These are phyloP conservation scores for Jordanella pulchra DNA, from an alignment of 2,797 vertebrate species.

Conservation along the genomic window DNA sequence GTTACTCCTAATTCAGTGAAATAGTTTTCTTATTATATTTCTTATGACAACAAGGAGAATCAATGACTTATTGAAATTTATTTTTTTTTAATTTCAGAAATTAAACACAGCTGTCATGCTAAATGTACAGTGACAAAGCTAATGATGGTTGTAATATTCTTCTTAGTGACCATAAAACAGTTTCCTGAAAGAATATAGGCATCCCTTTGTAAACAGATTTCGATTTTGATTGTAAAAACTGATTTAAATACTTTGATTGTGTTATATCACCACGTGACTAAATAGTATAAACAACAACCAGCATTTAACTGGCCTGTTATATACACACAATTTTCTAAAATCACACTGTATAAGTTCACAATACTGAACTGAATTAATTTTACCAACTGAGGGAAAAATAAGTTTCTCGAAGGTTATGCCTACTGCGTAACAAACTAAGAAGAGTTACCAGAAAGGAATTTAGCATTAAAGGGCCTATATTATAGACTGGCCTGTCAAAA, in stretches of 20 bases:
- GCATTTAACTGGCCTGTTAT: not conserved
- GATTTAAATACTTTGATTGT: not conserved
- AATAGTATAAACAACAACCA: not conserved
- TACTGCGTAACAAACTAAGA: not conserved
- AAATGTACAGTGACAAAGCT: conserved; percentile 10
- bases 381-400: no score
- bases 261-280: conserved; percentile 4
- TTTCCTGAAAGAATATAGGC: conserved; percentile 84
- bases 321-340: no score
- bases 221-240: not conserved
- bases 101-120: not conserved
- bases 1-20: not conserved
- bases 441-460: not conserved
- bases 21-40: conserved; percentile 27
- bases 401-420: no score
- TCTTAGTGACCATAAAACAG: conserved; percentile 36
- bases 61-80: conserved; percentile 11
- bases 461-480: not conserved
- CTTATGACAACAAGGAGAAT: not conserved
- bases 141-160: conserved; percentile 11
- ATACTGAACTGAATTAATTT: no score
- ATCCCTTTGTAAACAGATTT: conserved; percentile 50
- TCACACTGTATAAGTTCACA: no score
- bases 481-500: no score
- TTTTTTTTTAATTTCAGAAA: not conserved